phyloP scores from a whole-genome alignment of 2,113 vertebrate genomes.

The Penelope pileata region DNA sequence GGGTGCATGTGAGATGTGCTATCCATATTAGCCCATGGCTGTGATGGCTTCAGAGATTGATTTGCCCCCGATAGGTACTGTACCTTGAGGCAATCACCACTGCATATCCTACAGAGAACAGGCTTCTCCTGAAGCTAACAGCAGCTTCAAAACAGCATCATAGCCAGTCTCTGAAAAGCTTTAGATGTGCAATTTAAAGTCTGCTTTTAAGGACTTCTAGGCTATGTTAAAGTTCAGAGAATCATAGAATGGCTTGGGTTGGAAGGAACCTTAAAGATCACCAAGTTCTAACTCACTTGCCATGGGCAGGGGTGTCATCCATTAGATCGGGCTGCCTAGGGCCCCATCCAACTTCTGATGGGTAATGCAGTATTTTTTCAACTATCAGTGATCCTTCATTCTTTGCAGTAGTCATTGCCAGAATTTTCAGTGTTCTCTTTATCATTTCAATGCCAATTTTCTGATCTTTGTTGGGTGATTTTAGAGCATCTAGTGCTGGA shows the following conservation, averaged over 20 bases:
- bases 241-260: too few relatives aligned
- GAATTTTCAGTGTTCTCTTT: constrained; percentile 90
- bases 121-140: neutral
- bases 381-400: constrained; percentile 97
- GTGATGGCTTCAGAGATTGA: neutral
- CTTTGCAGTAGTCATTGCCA: constrained; percentile 97
- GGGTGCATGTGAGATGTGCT: neutral
- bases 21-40: neutral
- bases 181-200: neutral
- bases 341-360: constrained; percentile 85
- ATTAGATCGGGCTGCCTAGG: too few relatives aligned
- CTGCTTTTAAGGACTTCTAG: neutral
- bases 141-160: neutral
- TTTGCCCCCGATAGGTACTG: neutral
- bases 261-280: too few relatives aligned
- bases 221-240: neutral
- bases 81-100: neutral
- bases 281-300: too few relatives aligned
- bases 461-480: constrained; percentile 87
- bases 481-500: constrained; percentile 84
- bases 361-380: constrained; percentile 93
- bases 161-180: neutral
- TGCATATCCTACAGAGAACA: neutral
- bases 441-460: constrained; percentile 97
- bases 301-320: too few relatives aligned